Evolutionary conservation across 1,140 invertebrate genomes (phyloP), one percentile per base, ranked within the genome.

Genomic region (Notospermus geniculatus): DNA sequence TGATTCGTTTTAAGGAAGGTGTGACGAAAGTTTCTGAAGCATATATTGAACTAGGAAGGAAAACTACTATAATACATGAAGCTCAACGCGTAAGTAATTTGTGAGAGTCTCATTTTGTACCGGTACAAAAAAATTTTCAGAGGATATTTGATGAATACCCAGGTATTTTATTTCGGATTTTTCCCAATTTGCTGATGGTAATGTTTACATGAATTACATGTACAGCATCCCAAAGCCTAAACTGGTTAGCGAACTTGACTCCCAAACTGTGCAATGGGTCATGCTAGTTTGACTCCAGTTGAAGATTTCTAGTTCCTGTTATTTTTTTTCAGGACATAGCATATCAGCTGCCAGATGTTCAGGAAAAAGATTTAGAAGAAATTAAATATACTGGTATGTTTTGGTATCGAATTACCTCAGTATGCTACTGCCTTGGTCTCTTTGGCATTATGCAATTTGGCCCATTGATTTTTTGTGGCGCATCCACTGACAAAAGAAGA

Each of bases 1-100:
- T 85, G 61, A 83, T 85, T 11, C 66, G 84, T 17, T 59, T 85
- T 2, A 84, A 84, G 60, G 81, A 84, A 68, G 83, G 84, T 0
- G 66, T 86, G 13, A 60, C 81, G 19, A 83, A 83, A 66, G 65
- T 85, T 41, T 82, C 83, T 25, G 80, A 84, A 56, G 76, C 82
- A 25, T 85, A 85, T 65, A 65, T 84, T 13, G 81, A 80, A 45
- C 65, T 85, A 62, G 81, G 80, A 15, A 74, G 80, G 36, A 83
- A 85, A 69, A 79, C 80, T 70, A 70, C 78, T 62, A 75, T 81
- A 27, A 79, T 86, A 41, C 85, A 84, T 74, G 76, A 82, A 64
- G 83, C 83, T 22, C 82, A 84, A 63, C 74, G 74, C 60, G 81
- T 78, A 68, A 64, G 62, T 60, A 46, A 23, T 36, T 36, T 36